These are phyloP conservation scores for Melipona beecheii DNA, from an alignment of 2,888 invertebrate genomes.

Conservation along the genomic window DNA sequence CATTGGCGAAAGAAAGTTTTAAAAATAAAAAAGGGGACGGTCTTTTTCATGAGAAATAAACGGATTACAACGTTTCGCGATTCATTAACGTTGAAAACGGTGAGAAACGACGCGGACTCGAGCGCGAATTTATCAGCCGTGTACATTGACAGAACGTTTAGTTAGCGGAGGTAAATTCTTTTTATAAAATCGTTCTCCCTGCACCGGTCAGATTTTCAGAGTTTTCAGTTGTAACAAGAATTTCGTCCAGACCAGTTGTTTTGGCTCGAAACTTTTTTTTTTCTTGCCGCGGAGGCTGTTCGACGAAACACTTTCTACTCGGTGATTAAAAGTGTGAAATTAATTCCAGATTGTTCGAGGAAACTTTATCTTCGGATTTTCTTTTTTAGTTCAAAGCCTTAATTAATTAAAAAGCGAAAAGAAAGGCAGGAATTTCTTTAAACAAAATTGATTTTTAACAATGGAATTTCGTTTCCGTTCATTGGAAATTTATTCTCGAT, in stretches of 20 bases:
- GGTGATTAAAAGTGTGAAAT: background rate
- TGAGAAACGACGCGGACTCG: background rate
- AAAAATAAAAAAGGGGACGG: background rate
- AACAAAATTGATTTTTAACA: too few species aligned
- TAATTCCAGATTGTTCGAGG: background rate
- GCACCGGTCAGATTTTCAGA: background rate
- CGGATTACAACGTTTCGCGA: slow-evolving; percentile 3
- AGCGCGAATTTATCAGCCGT: background rate
- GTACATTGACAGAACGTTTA: background rate
- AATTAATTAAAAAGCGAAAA: too few species aligned
- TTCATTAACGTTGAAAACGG: slow-evolving; percentile 12
- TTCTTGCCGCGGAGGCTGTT: too few species aligned
- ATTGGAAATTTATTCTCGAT: too few species aligned
- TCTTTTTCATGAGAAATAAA: slow-evolving; percentile 18
- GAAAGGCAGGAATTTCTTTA: too few species aligned
- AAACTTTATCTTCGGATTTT: background rate
- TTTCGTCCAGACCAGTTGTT: background rate
- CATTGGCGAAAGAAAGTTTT: background rate
- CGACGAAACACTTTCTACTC: background rate
- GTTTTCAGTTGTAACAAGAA: background rate
- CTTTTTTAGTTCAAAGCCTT: background rate
- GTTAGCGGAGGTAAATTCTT: background rate
- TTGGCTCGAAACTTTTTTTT: background rate
- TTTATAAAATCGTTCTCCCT: slow-evolving; percentile 2
- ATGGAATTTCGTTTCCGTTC: too few species aligned